These are phyloP conservation scores for Campylomormyrus tamandua DNA, from an alignment of 2,113 vertebrate species.

Conservation along the genomic window DNA sequence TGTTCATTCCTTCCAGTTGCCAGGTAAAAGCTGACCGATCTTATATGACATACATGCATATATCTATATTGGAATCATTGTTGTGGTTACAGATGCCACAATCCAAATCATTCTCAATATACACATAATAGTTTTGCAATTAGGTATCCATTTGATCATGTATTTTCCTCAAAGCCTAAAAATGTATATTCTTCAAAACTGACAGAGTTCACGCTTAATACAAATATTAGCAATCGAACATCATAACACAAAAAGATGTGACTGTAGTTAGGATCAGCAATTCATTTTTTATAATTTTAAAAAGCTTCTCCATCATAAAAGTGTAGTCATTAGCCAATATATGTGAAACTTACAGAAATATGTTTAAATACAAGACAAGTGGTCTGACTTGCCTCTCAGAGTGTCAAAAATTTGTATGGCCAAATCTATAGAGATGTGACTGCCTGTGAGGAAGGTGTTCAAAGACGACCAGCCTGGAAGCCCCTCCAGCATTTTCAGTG, in stretches of 20 bases:
- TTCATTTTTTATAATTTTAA: not conserved
- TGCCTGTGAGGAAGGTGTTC: conserved; percentile 34
- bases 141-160: not conserved
- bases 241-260: not conserved
- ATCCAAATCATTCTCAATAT: not conserved
- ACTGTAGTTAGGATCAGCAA: not conserved
- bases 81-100: not conserved
- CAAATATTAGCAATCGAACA: not conserved
- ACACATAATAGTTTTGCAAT: not conserved
- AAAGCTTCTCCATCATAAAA: not conserved
- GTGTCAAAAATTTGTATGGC: conserved; percentile 30
- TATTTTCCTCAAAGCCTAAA: not conserved
- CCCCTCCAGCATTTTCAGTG: conserved; percentile 39
- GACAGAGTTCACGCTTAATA: not conserved
- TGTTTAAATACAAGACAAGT: not conserved
- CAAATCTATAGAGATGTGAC: conserved; percentile 45
- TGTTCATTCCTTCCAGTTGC: not conserved
- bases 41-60: not conserved
- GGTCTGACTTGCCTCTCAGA: conserved; percentile 41
- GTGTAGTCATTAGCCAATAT: not conserved
- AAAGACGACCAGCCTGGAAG: conserved; percentile 43
- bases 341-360: not conserved
- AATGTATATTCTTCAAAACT: not conserved
- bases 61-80: not conserved
- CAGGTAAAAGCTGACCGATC: not conserved